A percentile compares a stretch with the other conserved stretches of the same genome.
phyloP scores from a whole-genome alignment of 2,797 vertebrate genomes.

The Avahi laniger region DNA sequence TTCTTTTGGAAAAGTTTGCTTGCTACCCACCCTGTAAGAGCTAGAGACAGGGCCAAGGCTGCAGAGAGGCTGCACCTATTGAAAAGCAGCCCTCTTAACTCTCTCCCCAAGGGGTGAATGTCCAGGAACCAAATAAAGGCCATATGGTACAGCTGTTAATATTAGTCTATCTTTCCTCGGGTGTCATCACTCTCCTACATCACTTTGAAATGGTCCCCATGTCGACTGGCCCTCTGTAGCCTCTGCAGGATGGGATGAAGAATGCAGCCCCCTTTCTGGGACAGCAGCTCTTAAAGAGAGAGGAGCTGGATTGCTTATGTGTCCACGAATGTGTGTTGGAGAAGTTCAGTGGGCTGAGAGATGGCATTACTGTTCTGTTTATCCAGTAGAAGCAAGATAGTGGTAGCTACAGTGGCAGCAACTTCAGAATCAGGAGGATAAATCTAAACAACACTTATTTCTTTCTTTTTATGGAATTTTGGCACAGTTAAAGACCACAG shows the following conservation, averaged over 20 bases:
- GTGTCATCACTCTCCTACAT: not conserved
- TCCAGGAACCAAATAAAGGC: conserved; percentile 44
- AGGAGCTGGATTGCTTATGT: not conserved
- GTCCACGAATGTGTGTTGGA: not conserved
- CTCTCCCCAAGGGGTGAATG: not conserved
- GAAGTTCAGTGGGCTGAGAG: not conserved
- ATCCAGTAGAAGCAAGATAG: not conserved
- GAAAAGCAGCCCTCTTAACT: conserved; percentile 41
- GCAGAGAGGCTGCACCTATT: conserved; percentile 41
- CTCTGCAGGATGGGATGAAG: not conserved
- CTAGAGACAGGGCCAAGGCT: conserved; percentile 34
- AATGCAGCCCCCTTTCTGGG: not conserved
- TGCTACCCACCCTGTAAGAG: conserved; percentile 54
- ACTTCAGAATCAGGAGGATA: not conserved
- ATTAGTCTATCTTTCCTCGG: not conserved
- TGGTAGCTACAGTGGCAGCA: not conserved
- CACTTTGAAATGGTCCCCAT: not conserved
- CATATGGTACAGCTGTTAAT: not conserved
- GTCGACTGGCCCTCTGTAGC: not conserved
- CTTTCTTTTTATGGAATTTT: not conserved
- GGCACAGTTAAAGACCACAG: not conserved
- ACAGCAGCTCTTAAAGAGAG: not conserved
- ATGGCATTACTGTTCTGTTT: not conserved
- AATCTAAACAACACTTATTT: not conserved
- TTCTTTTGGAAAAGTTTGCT: conserved; percentile 72